phyloP scores from a whole-genome alignment of 2,888 invertebrate species.

The Melanchra persicariae region DNA sequence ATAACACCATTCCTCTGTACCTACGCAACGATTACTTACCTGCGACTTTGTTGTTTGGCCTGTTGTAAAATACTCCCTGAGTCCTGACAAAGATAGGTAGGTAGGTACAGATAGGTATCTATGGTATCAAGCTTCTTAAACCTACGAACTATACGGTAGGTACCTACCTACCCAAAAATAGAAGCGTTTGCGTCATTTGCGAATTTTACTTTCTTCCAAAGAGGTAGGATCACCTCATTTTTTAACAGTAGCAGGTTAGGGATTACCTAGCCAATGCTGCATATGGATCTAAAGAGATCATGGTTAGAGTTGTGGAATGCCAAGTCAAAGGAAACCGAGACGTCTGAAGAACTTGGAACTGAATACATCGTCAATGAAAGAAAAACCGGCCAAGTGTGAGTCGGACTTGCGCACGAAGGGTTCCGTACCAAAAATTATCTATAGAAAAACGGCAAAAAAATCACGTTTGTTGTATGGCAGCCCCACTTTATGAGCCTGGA shows the following conservation, averaged over 20 bases:
- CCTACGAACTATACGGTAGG: neutral
- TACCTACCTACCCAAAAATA: neutral
- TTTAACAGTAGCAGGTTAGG: neutral
- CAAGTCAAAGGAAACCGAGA: neutral
- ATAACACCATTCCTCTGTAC: constrained; percentile 77
- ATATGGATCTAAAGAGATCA: neutral
- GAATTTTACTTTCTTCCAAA: neutral
- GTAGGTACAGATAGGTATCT: neutral
- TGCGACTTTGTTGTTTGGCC: constrained; percentile 18
- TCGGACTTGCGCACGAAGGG: too few species aligned
- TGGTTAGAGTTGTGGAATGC: too few species aligned
- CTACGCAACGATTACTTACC: constrained; percentile 51
- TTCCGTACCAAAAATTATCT: too few species aligned
- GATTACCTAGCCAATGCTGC: neutral
- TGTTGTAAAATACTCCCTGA: constrained; percentile 3
- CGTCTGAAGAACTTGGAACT: neutral
- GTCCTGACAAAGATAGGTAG: neutral
- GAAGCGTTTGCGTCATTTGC: too few species aligned
- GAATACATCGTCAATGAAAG: too few species aligned
- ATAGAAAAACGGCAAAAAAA: too few species aligned
- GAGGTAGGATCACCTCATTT: neutral
- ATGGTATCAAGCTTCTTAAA: neutral
- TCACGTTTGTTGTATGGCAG: too few species aligned
- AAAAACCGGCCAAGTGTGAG: too few species aligned
- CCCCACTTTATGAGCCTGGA: too few species aligned